phyloP scores from a whole-genome alignment of 2,113 vertebrate genomes.

The Lamprotornis superbus region DNA sequence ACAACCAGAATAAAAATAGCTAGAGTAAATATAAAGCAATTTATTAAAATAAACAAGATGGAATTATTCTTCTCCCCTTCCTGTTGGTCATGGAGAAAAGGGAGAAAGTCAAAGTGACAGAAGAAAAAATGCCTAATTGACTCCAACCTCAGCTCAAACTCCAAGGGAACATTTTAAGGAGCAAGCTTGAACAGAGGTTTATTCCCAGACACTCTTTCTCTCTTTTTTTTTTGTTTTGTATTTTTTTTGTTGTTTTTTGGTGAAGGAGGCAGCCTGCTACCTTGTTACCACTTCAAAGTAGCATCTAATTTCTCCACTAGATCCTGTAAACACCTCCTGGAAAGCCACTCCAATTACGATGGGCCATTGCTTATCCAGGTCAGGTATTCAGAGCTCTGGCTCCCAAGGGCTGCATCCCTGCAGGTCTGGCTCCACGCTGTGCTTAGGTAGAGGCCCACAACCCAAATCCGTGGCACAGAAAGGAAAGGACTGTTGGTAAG shows the following conservation, averaged over 20 bases:
- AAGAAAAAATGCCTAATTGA: neutral
- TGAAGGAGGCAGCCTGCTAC: neutral
- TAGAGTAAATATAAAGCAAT: neutral
- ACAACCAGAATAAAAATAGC: neutral
- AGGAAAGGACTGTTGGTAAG: neutral
- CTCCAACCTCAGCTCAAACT: neutral
- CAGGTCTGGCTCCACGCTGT: neutral
- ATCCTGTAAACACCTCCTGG: slow-evolving; percentile 21
- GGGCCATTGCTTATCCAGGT: slow-evolving; percentile 50
- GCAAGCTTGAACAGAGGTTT: neutral
- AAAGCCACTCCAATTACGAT: slow-evolving; percentile 31
- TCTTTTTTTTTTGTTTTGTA: no score
- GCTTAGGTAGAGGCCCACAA: neutral
- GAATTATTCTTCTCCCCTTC: neutral
- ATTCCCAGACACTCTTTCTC: neutral
- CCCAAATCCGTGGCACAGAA: neutral
- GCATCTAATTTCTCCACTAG: neutral
- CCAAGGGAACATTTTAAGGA: neutral
- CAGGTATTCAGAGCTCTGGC: neutral
- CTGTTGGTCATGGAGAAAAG: neutral
- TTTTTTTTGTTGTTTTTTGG: neutral
- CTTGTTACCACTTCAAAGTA: neutral
- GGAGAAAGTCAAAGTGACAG: neutral
- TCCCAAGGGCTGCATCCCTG: slow-evolving; percentile 6
- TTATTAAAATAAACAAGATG: neutral